Percentiles rank a stretch among this genome's conserved stretches.
Evolutionary conservation across 2,113 vertebrate species (phyloP).

Genomic region (Scytalopus superciliaris): DNA sequence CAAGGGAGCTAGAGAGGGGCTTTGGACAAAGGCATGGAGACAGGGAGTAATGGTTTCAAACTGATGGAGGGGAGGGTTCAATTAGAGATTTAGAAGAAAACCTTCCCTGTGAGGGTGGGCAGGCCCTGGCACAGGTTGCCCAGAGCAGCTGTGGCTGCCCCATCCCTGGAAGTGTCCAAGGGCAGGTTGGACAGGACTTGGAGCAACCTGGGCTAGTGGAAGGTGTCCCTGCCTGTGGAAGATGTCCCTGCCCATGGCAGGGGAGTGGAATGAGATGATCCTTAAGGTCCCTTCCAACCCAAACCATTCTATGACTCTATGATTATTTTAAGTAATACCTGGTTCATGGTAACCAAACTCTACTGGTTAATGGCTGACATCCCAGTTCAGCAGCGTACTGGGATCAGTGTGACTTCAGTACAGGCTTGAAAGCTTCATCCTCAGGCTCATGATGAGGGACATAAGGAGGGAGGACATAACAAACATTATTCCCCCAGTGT

Average conservation of each 20-base stretch:
- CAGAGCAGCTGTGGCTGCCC: neutral
- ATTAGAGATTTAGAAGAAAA: neutral
- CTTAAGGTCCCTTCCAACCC: neutral
- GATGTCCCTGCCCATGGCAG: neutral
- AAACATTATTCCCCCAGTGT: rapidly evolving
- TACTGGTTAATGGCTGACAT: neutral
- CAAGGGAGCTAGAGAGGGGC: neutral
- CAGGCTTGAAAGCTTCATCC: neutral
- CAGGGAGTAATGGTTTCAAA: neutral
- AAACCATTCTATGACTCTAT: neutral
- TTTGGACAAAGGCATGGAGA: neutral
- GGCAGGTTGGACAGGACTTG: neutral
- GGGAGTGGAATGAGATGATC: neutral
- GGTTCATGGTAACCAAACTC: neutral
- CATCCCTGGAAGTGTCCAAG: neutral
- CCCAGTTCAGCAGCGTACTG: neutral
- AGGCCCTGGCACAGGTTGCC: neutral
- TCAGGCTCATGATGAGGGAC: neutral
- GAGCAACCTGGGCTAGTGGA: neutral
- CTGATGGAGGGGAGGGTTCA: neutral
- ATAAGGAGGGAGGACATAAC: no score
- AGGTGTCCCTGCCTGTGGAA: no score
- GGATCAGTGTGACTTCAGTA: neutral
- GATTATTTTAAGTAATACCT: neutral
- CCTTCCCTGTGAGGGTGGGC: neutral